Base-by-base conservation (phyloP, 2,113 vertebrate genomes). In the Cebidichthys violaceus region DNA sequence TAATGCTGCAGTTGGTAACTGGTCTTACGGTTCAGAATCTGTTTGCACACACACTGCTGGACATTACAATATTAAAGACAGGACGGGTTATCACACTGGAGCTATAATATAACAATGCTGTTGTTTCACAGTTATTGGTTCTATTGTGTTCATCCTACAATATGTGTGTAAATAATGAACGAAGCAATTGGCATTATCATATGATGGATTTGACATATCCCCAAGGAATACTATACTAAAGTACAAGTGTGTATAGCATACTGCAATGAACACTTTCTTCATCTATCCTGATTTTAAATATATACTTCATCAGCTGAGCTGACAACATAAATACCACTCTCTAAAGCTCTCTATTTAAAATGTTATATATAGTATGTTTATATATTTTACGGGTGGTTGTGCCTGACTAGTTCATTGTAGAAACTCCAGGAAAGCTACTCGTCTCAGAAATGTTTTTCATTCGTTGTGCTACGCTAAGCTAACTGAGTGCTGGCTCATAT, bases 1-100 rank as follows among this genome's bases (percentile, higher is more conserved):
- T 78, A 54, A 47, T 35, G 61, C 69, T 66, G 69, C 69, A 18
- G 45, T 33, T 37, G 39, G 31, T 37, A 66, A 57, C 64, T 39
- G 18, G 37, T 79, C 18, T 57, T 74, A 24, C 3, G n/a, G 9
- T 47, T 80, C 18, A 52, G 27, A 66, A 72, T 47, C 37, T 71
- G 33, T 78, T 64, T 71, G 43, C 15, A 69, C 2, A 4, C 4
- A 1, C 7, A 43, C 24, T 35, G 27, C 39, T 65, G 41, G 61
- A 37, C 4, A 17, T 45, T 64, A 24, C n/a, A 60, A 70, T 41
- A 66, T 73, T 27, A 43, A 67, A 72, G n/a, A 6, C 43, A 37
- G 9, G 37, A 60, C 4, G 82, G 47, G 37, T 43, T 31, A 68
- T 73, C 31, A 52, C 22, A 77, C 50, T 65, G 69, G 4, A 54